Conservation (phyloP, 2,797 vertebrate genomes). For the Pangasius macronema region DNA sequence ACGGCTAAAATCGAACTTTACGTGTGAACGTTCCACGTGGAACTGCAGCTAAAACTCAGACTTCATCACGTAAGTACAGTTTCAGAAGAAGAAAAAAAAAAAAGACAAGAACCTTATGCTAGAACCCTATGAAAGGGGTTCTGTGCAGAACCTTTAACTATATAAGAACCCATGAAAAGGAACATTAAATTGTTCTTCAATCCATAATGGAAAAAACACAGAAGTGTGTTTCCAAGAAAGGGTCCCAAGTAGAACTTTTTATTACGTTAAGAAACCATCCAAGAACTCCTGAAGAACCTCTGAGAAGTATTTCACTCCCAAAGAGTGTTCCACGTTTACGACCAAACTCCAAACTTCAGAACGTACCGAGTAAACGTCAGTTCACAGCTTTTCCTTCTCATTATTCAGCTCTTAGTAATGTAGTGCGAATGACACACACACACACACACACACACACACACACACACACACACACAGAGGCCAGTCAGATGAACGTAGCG, state of each 20-base stretch:
- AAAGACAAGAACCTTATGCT: not conserved
- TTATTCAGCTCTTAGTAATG: not conserved
- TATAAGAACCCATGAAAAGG: not conserved
- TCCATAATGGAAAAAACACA: not conserved
- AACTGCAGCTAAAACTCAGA: not conserved
- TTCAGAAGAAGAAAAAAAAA: not conserved
- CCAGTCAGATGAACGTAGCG: slow-evolving; percentile 62
- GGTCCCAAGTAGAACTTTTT: not conserved
- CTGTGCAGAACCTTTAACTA: not conserved
- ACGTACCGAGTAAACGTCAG: not conserved
- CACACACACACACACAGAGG: slow-evolving; percentile 10
- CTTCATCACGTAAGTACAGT: not conserved
- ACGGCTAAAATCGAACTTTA: not conserved
- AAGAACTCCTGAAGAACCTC: not conserved
- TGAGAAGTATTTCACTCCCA: not conserved
- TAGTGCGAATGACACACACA: not conserved
- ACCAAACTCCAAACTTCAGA: not conserved
- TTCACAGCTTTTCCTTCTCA: not conserved
- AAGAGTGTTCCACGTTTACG: not conserved
- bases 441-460: slow-evolving; percentile 17
- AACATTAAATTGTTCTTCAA: not conserved
- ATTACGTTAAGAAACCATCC: not conserved
- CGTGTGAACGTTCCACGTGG: not conserved
- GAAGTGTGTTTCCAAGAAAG: not conserved
- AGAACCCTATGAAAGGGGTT: not conserved